phyloP scores from a whole-genome alignment of 2,797 vertebrate species.

The Sebastes iracundus region DNA sequence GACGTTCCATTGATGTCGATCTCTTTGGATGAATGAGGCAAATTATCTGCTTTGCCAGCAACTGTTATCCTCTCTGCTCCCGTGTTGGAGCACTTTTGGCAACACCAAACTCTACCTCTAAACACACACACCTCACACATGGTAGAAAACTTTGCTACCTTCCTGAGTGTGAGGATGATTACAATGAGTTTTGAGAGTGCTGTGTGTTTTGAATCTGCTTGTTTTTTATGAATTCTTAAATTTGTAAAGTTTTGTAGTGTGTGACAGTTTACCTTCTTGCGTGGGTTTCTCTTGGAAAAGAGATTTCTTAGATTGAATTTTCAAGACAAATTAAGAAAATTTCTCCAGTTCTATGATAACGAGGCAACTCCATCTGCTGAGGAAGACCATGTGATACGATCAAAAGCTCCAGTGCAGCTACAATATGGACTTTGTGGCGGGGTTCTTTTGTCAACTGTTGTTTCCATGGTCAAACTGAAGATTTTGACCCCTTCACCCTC shows the following conservation, averaged over 20 bases:
- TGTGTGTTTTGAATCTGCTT: not conserved
- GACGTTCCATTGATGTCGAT: slow-evolving; percentile 45
- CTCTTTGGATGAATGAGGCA: slow-evolving; percentile 50
- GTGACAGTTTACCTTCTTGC: not conserved
- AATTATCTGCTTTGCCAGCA: slow-evolving; percentile 49
- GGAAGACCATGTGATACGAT: not conserved
- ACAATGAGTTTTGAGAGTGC: not conserved
- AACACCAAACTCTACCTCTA: not conserved
- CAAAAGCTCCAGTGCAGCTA: not conserved
- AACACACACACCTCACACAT: not conserved
- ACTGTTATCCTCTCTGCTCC: not conserved
- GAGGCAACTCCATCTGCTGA: not conserved
- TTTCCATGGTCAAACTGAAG: not conserved
- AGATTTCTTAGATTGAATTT: not conserved
- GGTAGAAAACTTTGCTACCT: not conserved
- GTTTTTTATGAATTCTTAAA: not conserved
- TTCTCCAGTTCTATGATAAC: not conserved
- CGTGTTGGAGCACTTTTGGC: not conserved
- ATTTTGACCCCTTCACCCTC: not conserved
- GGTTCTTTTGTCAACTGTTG: not conserved
- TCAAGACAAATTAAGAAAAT: not conserved
- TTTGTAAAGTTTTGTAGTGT: not conserved
- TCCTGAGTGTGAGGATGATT: not conserved
- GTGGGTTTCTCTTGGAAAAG: not conserved
- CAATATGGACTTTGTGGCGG: not conserved